phyloP scores from a whole-genome alignment of 2,113 vertebrate genomes.

The Zootoca vivipara region DNA sequence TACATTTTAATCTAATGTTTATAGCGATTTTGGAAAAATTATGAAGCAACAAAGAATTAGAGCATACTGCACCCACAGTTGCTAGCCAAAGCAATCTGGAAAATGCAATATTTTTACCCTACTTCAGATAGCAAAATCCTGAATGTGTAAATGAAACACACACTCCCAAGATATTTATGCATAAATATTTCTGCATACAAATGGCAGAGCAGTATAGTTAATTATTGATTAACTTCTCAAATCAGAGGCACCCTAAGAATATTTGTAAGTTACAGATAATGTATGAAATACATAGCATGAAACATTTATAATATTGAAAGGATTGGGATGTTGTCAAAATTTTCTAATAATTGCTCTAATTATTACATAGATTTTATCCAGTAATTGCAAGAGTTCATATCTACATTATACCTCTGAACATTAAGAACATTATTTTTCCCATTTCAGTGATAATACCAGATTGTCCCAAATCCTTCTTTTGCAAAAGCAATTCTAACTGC shows the following conservation, averaged over 20 bases:
- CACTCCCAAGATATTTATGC: neutral
- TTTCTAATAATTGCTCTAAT: neutral
- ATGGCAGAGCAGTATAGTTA: neutral
- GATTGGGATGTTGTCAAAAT: neutral
- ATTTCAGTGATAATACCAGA: neutral
- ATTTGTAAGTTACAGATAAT: neutral
- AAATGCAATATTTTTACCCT: neutral
- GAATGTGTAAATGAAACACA: neutral
- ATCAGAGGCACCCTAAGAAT: neutral
- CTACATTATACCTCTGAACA: neutral
- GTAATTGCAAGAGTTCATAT: neutral
- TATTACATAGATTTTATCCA: neutral
- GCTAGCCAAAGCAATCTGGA: neutral
- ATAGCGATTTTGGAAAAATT: slow-evolving; percentile 56
- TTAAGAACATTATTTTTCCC: neutral
- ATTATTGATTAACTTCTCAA: neutral
- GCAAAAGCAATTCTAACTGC: neutral
- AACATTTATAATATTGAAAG: neutral
- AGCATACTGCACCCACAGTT: neutral
- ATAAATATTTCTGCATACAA: neutral
- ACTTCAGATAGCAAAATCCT: neutral
- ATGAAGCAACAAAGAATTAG: neutral
- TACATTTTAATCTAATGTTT: slow-evolving; percentile 45
- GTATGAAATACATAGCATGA: neutral
- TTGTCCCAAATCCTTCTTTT: neutral